Conservation (phyloP, 2,113 vertebrate genomes). For the Protobothrops flavoviridis region DNA sequence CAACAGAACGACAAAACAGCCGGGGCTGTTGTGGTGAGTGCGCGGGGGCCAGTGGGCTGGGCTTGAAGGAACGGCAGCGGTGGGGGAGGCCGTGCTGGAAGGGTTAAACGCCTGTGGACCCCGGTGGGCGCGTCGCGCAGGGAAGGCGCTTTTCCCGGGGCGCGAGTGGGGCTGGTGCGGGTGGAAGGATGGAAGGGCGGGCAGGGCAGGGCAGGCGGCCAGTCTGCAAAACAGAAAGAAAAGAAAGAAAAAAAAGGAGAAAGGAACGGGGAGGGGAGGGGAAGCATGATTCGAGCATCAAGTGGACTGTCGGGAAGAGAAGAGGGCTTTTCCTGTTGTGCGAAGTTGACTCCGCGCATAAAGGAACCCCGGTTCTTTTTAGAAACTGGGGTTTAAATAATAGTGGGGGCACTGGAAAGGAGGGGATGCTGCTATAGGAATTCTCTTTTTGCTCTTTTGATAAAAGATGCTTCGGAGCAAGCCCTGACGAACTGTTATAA, state of each 20-base stretch:
- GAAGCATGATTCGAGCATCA: not conserved
- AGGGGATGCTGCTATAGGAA: not conserved
- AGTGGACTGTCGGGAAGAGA: not conserved
- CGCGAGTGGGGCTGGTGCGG: not conserved
- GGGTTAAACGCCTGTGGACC: not conserved
- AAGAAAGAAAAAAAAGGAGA: too few species aligned
- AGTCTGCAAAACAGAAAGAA: not conserved
- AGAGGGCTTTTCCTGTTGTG: not conserved
- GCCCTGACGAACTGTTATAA: not conserved
- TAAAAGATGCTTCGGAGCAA: not conserved
- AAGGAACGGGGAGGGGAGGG: not conserved
- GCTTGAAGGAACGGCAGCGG: not conserved
- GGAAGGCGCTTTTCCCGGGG: too few species aligned
- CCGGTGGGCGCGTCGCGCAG: rapidly evolving
- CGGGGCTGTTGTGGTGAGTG: conserved; percentile 70
- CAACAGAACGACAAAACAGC: conserved; percentile 9
- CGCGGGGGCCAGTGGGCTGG: rapidly evolving
- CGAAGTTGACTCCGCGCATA: too few species aligned
- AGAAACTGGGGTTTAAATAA: not conserved
- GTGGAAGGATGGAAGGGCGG: not conserved
- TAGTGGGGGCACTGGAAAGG: not conserved
- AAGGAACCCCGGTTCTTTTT: not conserved
- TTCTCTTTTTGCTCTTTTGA: not conserved
- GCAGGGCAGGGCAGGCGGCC: too few species aligned
- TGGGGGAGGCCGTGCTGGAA: not conserved